These are phyloP conservation scores for Neotoma lepida DNA, from an alignment of 2,113 vertebrate species.

Conservation along the genomic window DNA sequence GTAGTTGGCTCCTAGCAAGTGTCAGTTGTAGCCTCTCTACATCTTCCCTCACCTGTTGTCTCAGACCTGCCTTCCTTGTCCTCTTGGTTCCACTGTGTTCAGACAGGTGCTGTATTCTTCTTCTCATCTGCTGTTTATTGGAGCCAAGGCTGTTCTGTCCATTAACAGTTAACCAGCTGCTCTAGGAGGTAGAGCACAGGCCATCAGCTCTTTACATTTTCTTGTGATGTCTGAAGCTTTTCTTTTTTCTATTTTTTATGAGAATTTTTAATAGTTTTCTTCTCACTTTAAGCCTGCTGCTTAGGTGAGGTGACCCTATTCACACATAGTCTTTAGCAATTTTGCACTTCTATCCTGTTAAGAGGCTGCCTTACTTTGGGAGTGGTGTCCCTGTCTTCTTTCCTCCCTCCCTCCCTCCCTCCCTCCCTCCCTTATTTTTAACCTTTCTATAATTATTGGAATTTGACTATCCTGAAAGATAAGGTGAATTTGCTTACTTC, in stretches of 20 bases:
- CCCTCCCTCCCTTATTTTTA: neutral
- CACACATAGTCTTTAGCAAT: neutral
- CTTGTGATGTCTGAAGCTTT: neutral
- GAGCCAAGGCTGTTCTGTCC: neutral
- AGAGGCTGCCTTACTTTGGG: neutral
- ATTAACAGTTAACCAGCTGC: neutral
- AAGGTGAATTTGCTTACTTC: neutral
- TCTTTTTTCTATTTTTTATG: neutral
- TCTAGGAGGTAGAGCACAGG: neutral
- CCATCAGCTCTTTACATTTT: neutral
- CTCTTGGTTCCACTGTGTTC: neutral
- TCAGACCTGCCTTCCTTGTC: neutral
- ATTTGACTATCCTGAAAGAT: neutral
- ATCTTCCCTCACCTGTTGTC: neutral
- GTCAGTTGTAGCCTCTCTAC: too few relatives aligned
- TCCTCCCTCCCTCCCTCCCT: neutral
- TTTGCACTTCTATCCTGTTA: neutral
- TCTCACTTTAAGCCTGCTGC: neutral
- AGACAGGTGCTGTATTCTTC: neutral
- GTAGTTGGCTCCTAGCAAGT: neutral
- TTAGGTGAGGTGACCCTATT: neutral
- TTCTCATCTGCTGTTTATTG: neutral
- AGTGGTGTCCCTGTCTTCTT: neutral
- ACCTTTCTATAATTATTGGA: neutral
- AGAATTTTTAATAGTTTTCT: neutral